These are phyloP conservation scores for Oconnorella tubifera DNA, from an alignment of 2,888 invertebrate genomes.

Conservation along the genomic window DNA sequence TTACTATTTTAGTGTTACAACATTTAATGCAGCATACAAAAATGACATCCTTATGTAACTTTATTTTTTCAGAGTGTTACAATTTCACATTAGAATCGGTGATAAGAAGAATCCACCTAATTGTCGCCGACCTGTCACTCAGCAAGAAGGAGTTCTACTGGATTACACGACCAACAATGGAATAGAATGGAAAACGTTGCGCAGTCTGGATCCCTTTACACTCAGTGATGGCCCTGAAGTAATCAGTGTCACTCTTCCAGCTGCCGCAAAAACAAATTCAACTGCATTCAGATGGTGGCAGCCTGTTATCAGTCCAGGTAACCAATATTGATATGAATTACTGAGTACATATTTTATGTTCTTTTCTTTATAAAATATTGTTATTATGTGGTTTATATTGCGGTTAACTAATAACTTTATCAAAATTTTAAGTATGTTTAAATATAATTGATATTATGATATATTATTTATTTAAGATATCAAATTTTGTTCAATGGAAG, in stretches of 20 bases:
- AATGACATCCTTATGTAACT: too few relatives aligned
- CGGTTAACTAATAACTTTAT: too few relatives aligned
- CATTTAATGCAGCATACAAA: too few relatives aligned
- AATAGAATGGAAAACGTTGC: conserved; percentile 49
- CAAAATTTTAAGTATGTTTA: not conserved
- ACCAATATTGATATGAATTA: too few relatives aligned
- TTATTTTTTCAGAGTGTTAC: conserved; percentile 50
- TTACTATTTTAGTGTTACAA: too few relatives aligned
- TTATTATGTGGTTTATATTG: too few relatives aligned
- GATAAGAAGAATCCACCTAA: conserved; percentile 37
- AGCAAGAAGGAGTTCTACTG: conserved; percentile 51
- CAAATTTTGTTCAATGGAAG: too few relatives aligned
- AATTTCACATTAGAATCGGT: conserved; percentile 52
- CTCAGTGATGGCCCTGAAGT: conserved; percentile 23
- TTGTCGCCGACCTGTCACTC: conserved; percentile 45
- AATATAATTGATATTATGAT: too few relatives aligned
- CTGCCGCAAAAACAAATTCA: conserved; percentile 47
- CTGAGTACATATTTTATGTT: too few relatives aligned
- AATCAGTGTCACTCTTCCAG: conserved; percentile 47
- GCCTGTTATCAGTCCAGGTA: conserved; percentile 31
- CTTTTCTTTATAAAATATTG: too few relatives aligned
- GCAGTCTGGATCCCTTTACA: conserved; percentile 30
- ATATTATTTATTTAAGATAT: too few relatives aligned
- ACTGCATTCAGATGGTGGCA: conserved; percentile 58
- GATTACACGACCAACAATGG: conserved; percentile 54